These are phyloP conservation scores for Drosophila lutescens DNA, from an alignment of 2,888 invertebrate genomes.

Conservation along the genomic window DNA sequence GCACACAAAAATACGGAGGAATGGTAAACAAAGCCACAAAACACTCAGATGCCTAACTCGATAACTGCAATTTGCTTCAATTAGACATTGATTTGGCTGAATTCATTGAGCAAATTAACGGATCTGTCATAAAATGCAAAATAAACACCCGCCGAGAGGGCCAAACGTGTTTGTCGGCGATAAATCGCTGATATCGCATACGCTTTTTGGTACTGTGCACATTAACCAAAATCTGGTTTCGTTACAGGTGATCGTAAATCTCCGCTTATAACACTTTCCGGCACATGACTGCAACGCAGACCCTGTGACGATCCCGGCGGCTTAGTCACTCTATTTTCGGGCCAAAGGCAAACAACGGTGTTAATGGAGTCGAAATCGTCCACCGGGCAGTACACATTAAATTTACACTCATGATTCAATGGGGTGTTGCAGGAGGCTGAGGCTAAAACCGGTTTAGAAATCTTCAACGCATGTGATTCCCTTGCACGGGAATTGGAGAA, in stretches of 20 bases:
- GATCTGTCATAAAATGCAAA: constrained; percentile 43
- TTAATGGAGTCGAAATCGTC: constrained; percentile 52
- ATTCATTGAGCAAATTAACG: constrained; percentile 67
- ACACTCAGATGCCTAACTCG: constrained; percentile 30
- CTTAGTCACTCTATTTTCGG: constrained; percentile 55
- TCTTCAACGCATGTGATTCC: constrained; percentile 49
- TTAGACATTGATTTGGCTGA: constrained; percentile 43
- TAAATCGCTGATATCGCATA: constrained; percentile 20
- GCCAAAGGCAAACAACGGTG: constrained; percentile 11
- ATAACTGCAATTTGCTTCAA: constrained; percentile 43
- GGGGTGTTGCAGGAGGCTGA: constrained; percentile 16
- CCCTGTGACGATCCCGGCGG: constrained; percentile 36
- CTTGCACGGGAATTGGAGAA: constrained; percentile 8
- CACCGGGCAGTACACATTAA: constrained; percentile 47
- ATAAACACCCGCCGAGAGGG: constrained; percentile 32
- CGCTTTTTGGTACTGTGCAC: constrained; percentile 4
- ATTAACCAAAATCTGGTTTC: constrained; percentile 43
- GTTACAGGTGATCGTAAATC: constrained; percentile 52
- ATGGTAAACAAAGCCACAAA: constrained; percentile 53
- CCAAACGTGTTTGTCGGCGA: constrained; percentile 57
- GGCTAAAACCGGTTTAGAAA: constrained; percentile 53
- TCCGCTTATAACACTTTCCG: constrained; percentile 57
- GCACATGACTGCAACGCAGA: constrained; percentile 40
- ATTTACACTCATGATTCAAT: constrained; percentile 62
- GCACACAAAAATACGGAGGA: constrained; percentile 10